A percentile compares a stretch with the other conserved stretches of the same genome.
Conservation (phyloP, 2,113 vertebrate species). For the Paraplagusia blochii region DNA sequence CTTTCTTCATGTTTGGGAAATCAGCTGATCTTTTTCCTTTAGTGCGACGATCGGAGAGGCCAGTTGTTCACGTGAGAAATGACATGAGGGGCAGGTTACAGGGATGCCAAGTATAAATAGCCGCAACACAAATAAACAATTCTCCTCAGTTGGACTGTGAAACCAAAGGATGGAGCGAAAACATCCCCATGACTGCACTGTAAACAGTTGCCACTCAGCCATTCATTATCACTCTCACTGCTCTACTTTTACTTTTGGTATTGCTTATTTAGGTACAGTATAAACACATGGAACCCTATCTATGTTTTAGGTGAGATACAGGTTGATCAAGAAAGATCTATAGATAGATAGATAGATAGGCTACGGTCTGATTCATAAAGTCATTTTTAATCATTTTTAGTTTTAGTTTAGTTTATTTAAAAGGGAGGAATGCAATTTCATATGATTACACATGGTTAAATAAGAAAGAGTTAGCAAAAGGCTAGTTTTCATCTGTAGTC, state of each 20-base stretch:
- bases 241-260: constrained; percentile 20
- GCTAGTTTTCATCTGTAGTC: too few relatives aligned
- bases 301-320: too few relatives aligned
- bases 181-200: neutral
- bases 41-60: constrained; percentile 20
- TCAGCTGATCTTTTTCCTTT: constrained; percentile 47
- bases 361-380: too few relatives aligned
- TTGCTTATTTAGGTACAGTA: neutral
- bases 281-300: neutral
- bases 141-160: neutral
- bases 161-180: neutral
- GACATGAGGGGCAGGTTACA: constrained; percentile 1
- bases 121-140: constrained; percentile 5
- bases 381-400: too few relatives aligned
- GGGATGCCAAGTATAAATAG: constrained; percentile 19
- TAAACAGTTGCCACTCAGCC: neutral
- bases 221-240: constrained; percentile 8
- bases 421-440: too few relatives aligned
- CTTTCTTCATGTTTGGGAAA: constrained; percentile 34
- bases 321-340: too few relatives aligned
- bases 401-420: too few relatives aligned
- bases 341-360: too few relatives aligned
- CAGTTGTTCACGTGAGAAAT: constrained; percentile 29
- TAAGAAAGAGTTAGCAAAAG: too few relatives aligned
- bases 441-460: too few relatives aligned